Evolutionary conservation across 2,888 invertebrate species (phyloP), one percentile per base, ranked within the genome.

Genomic region (Dynastes tityus): DNA sequence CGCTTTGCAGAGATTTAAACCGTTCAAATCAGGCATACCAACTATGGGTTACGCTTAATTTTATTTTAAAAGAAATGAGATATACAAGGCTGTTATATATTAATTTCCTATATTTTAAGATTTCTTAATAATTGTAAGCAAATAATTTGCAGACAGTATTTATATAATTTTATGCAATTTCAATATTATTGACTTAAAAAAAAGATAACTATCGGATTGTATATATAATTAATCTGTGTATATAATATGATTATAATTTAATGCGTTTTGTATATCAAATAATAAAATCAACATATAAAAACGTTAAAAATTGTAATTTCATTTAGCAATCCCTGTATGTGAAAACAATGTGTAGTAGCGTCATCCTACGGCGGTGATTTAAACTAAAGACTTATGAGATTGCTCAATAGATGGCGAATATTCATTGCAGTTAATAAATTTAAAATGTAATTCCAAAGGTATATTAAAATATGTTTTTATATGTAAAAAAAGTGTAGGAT

Each of bases 131-230:
- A n/a, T 53, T 8, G 6, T 58, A 58, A 58, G 22, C 22, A 22
- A 58, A 22, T 67, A 67, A 67, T 65, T 45, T 40, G 22, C 8
- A n/a, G 58, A 40, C 73, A 73, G 73, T 73, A 73, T 73, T 73
- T 73, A 73, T 73, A 22, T 73, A 73, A 58, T 73, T 73, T 61
- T 73, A 73, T 73, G 58, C 58, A 73, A 58, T 73, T 73, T 73
- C 58, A 73, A 58, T 73, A 16, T 53, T 70, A 51, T 13, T 32
- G 16, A 73, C 16, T 37, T 32, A 40, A 6, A 13, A 11, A 5
- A 27, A 63, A 32, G 6, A 63, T 13, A 63, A 29, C 37, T 29
- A 27, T 8, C 9, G 2, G 27, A 63, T 29, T 29, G 27, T 32
- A 37, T 37, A 11, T 29, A 27, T 63, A 63, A 13, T 32, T 32